phyloP scores from a whole-genome alignment of 2,888 invertebrate genomes.

The Rugalucina vietnamica region DNA sequence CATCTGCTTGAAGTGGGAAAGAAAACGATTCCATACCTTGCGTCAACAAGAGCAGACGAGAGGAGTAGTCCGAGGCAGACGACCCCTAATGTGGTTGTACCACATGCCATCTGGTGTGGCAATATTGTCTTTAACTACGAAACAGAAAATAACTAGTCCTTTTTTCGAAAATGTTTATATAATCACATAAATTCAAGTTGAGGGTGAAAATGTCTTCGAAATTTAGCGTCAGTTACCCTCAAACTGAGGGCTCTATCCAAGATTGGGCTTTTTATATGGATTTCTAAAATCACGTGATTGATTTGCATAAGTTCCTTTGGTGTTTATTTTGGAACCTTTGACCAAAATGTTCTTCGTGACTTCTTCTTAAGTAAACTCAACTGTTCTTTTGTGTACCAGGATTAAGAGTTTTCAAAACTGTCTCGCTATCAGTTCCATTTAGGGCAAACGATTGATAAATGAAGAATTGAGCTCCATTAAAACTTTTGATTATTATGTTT shows the following conservation, averaged over 20 bases:
- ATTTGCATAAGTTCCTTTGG: not conserved
- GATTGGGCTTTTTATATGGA: not conserved
- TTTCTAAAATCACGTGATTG: not conserved
- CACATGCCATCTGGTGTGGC: constrained; percentile 39
- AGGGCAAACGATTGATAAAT: not conserved
- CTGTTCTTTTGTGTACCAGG: not conserved
- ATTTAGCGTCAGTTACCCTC: not conserved
- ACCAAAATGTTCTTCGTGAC: not conserved
- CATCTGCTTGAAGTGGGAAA: too few relatives aligned
- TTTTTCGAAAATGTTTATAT: not conserved
- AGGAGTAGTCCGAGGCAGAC: constrained; percentile 54
- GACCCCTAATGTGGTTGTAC: constrained; percentile 40
- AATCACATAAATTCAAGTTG: not conserved
- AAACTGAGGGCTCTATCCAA: not conserved
- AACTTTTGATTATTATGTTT: not conserved
- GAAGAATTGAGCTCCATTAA: not conserved
- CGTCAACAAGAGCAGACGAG: constrained; percentile 42
- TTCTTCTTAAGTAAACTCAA: not conserved
- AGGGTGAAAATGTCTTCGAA: not conserved
- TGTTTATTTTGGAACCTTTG: not conserved
- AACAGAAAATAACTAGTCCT: not conserved
- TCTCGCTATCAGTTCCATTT: not conserved
- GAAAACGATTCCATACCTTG: constrained; percentile 56
- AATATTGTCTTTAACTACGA: not conserved
- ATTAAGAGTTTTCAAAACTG: not conserved